phyloP scores from a whole-genome alignment of 2,888 invertebrate species.

The Petrolisthes cinctipes region DNA sequence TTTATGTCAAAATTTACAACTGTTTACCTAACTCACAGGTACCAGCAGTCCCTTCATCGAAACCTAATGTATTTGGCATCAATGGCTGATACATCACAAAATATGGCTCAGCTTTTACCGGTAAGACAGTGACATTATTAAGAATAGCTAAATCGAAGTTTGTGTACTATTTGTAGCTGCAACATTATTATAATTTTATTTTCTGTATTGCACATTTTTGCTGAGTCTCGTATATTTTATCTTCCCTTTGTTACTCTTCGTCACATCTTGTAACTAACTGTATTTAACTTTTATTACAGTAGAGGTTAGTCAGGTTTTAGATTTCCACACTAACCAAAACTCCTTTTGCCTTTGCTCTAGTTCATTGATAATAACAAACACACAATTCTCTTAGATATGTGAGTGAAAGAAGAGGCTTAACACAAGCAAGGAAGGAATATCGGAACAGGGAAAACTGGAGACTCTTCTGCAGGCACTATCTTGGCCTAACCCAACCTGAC shows the following conservation, averaged over 20 bases:
- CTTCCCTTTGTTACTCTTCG: background rate
- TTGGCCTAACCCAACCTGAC: too few species aligned
- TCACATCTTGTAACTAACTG: background rate
- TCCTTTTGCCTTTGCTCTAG: too few species aligned
- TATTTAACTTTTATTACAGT: too few species aligned
- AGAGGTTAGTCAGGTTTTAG: too few species aligned
- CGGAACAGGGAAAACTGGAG: too few species aligned
- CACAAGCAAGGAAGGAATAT: too few species aligned
- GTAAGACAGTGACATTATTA: constrained; percentile 73
- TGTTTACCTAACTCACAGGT: constrained; percentile 70
- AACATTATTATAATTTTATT: background rate
- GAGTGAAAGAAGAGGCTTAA: too few species aligned
- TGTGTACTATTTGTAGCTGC: background rate
- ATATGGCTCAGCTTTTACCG: constrained; percentile 88
- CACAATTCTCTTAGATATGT: too few species aligned
- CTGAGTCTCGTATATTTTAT: background rate
- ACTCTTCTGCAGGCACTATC: too few species aligned
- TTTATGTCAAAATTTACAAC: background rate
- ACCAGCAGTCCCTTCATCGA: constrained; percentile 92
- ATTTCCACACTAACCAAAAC: too few species aligned
- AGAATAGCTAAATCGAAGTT: background rate
- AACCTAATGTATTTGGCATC: constrained; percentile 96
- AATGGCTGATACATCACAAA: constrained; percentile 95
- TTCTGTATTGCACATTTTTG: background rate
- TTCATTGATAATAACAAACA: too few species aligned